Evolutionary conservation across 1,140 invertebrate genomes (phyloP).

Genomic region (Limonius californicus): DNA sequence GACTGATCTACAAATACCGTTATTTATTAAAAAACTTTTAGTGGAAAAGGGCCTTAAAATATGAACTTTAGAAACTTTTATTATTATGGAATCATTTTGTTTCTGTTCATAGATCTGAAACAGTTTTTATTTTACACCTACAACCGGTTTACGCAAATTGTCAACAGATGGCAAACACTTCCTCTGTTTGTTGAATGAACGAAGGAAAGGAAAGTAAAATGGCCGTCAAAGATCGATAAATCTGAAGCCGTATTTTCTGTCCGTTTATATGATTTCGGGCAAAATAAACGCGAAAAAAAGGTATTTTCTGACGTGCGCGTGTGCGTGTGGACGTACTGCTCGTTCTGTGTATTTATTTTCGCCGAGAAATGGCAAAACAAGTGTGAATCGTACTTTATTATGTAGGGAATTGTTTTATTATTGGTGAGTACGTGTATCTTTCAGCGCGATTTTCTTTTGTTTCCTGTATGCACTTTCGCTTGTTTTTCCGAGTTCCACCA

Average conservation of each 20-base stretch:
- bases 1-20: too few species aligned
- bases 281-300: conserved; percentile 4
- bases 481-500: background rate
- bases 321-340: background rate
- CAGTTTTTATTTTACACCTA: too few species aligned
- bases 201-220: conserved; percentile 18
- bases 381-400: conserved; percentile 22
- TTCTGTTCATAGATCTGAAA: too few species aligned
- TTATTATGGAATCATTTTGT: too few species aligned
- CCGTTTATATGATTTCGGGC: conserved; percentile 6
- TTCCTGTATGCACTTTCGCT: background rate
- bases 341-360: conserved; percentile 4
- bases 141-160: too few species aligned
- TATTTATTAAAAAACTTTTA: too few species aligned
- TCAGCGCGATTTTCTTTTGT: conserved; percentile 7
- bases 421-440: conserved; percentile 20
- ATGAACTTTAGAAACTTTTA: too few species aligned
- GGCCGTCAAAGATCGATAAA: conserved; percentile 25
- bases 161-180: background rate
- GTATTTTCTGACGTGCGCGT: background rate
- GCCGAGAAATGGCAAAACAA: background rate
- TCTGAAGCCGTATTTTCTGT: conserved; percentile 17
- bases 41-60: too few species aligned
- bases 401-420: conserved; percentile 25
- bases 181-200: background rate